Base-by-base conservation (phyloP, 2,797 vertebrate genomes). In the Platalea minor region DNA sequence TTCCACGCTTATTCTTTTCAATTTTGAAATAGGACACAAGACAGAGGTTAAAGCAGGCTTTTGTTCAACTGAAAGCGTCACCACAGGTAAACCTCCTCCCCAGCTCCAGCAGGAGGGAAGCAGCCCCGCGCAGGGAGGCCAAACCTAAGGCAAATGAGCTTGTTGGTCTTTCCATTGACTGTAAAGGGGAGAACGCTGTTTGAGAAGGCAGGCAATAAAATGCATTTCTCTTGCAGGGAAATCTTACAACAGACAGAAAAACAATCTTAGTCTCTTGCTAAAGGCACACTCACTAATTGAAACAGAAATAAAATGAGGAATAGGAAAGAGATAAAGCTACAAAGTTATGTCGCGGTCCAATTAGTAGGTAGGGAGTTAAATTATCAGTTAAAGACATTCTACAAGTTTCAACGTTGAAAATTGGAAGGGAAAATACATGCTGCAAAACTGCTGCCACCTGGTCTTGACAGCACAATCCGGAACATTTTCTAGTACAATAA, bases 281-380 rank as follows among this genome's bases (percentile, higher is more conserved):
- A 96, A 96, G 96, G 93, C 88, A 80, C 69, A 76, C 51, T 87
- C 51, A 33, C 85, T 96, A 95, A 97, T 83, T 96, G 94, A 97
- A 94, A 86, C 74, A 80, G 88, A 97, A 97, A 94, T 95, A 97
- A 97, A 97, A 97, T 39, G 61, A 56, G 75, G 76, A 96, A 89
- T 82, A 91, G 65, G 89, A 85, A 96, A 76, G 88, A 95, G 89
- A 97, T 93, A 93, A 96, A 97, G 83, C 95, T 86, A 93, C 57
- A 61, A 87, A 97, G 96, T 96, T 95, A 87, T 85, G 76, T 46
- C 76, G 94, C 92, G 70, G 92, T 91, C 90, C 94, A 96, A 97
- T 96, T 96, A 97, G 95, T 88, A 95, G 64, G 94, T 82, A 96
- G 43, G 88, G 80, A 96, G 89, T 91, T 97, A 96, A 96, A 96